phyloP scores from a whole-genome alignment of 2,888 invertebrate genomes.

The Pristionchus japonicus region DNA sequence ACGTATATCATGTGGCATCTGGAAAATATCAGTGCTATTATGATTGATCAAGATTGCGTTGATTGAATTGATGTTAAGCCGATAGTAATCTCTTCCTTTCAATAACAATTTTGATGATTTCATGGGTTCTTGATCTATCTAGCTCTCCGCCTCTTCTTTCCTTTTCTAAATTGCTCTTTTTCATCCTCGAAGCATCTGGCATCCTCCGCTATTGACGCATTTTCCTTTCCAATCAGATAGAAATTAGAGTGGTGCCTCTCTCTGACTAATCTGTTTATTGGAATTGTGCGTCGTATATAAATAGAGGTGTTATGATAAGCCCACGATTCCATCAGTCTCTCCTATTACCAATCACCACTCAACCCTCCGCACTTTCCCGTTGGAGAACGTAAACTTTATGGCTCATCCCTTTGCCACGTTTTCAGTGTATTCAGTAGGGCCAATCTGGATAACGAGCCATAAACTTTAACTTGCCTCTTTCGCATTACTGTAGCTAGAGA shows the following conservation, averaged over 20 bases:
- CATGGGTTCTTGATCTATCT: not conserved
- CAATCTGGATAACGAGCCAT: not conserved
- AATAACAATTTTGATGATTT: not conserved
- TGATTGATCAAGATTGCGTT: not conserved
- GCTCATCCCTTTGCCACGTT: not conserved
- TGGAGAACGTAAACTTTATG: not conserved
- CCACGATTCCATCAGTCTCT: not conserved
- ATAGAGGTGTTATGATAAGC: constrained; percentile 16
- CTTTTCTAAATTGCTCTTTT: not conserved
- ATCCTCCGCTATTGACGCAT: not conserved
- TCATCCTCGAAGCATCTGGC: not conserved
- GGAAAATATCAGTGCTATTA: not conserved
- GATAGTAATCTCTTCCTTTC: not conserved
- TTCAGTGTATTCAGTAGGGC: constrained; percentile 23
- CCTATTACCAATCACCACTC: not conserved
- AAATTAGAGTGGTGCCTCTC: not conserved
- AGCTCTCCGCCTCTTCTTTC: not conserved
- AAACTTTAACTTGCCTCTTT: not conserved
- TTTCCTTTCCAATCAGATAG: not conserved
- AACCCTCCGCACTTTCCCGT: not conserved
- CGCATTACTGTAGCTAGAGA: not conserved
- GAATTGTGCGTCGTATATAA: not conserved
- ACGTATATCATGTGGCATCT: not conserved
- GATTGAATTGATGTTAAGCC: not conserved
- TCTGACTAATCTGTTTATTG: constrained; percentile 18